Conservation (phyloP, 2,113 vertebrate genomes). For the Rhinolophus sinicus region DNA sequence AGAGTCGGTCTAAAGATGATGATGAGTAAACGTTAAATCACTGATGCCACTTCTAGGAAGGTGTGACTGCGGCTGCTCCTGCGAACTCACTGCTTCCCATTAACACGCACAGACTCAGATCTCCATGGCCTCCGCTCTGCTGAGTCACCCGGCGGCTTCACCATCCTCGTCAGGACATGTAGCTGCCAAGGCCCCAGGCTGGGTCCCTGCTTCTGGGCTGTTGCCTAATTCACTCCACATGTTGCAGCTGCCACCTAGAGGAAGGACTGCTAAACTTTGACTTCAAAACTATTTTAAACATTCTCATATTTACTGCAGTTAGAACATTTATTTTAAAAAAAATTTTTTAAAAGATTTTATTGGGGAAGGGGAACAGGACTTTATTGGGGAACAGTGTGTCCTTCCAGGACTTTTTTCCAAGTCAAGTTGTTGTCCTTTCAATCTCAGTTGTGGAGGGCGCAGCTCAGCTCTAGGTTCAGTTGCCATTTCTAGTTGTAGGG, state of each 20-base stretch:
- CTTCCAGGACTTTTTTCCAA: too few species aligned
- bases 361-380: too few species aligned
- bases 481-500: too few species aligned
- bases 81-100: background rate
- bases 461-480: too few species aligned
- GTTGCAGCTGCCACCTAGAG: background rate
- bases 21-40: constrained; percentile 71
- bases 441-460: too few species aligned
- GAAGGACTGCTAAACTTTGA: background rate
- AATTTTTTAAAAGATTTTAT: too few species aligned
- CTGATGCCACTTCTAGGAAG: constrained; percentile 24
- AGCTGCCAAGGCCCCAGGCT: background rate
- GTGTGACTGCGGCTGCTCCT: background rate
- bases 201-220: background rate
- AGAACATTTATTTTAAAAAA: background rate
- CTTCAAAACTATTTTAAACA: background rate
- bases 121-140: background rate
- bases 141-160: background rate
- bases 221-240: background rate
- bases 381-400: too few species aligned
- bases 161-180: accelerated
- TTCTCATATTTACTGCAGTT: background rate
- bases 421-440: too few species aligned
- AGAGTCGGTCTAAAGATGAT: constrained; percentile 41
- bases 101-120: background rate